A percentile compares a stretch with the other conserved stretches of the same genome.
Evolutionary conservation across 2,797 vertebrate species (phyloP).

Genomic region (Acanthornis magna): DNA sequence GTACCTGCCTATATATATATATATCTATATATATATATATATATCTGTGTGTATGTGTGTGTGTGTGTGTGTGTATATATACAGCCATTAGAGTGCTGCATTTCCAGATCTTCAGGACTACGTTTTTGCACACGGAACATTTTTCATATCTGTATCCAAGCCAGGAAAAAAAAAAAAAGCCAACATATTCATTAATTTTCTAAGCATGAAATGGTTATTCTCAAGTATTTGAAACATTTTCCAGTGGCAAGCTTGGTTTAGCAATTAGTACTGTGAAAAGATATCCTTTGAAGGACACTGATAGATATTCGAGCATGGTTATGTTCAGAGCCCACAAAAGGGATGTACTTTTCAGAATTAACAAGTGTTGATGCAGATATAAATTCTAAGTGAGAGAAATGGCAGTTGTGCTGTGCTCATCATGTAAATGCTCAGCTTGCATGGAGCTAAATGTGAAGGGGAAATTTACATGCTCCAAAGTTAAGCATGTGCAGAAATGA

Average conservation of each 20-base stretch:
- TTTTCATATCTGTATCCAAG: neutral
- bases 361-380: neutral
- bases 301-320: neutral
- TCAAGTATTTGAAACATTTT: neutral
- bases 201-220: neutral
- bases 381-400: neutral
- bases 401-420: neutral
- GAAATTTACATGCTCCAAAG: neutral
- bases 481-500: neutral
- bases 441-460: neutral
- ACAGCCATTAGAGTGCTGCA: neutral
- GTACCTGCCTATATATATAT: too few species aligned
- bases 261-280: slow-evolving; percentile 6
- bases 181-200: neutral
- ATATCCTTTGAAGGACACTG: slow-evolving; percentile 16
- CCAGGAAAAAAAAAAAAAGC: neutral
- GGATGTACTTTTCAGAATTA: slow-evolving; percentile 18
- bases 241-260: neutral
- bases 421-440: neutral
- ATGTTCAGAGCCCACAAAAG: neutral
- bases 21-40: too few species aligned
- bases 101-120: neutral
- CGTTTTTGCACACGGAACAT: neutral
- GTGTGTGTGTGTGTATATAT: too few species aligned
- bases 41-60: too few species aligned